A percentile compares a stretch with the other conserved stretches of the same genome.
These are phyloP conservation scores for Plebejus anna DNA, from an alignment of 2,888 invertebrate species.

Conservation along the genomic window DNA sequence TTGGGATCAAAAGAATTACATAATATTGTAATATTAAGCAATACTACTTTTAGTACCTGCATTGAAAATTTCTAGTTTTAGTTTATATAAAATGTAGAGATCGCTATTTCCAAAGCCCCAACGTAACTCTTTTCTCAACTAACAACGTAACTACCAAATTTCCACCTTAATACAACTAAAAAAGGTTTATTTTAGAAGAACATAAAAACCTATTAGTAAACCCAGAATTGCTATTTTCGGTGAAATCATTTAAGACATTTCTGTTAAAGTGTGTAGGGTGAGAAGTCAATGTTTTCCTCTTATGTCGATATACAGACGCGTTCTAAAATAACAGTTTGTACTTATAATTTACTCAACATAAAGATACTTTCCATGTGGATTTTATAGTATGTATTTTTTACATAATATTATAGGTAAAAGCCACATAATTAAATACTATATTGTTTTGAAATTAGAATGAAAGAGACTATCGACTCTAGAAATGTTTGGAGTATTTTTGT, in stretches of 20 bases:
- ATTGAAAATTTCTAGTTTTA: no score
- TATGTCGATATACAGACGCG: slow-evolving; percentile 1
- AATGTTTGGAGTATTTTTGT: no score
- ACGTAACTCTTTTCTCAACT: slow-evolving; percentile 40
- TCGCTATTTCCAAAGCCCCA: slow-evolving; percentile 37
- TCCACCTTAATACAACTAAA: slow-evolving; percentile 42
- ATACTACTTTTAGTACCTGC: no score
- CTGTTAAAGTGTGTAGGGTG: slow-evolving; percentile 29
- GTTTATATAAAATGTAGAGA: slow-evolving; percentile 9
- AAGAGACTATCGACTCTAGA: no score
- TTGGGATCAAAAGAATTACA: no score
- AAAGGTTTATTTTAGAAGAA: slow-evolving; percentile 47
- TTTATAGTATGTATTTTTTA: no score
- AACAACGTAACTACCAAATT: slow-evolving; percentile 42
- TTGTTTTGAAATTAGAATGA: no score
- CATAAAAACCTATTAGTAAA: slow-evolving; percentile 40
- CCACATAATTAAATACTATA: neutral
- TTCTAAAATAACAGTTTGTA: neutral
- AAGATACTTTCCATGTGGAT: no score
- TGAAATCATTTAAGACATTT: slow-evolving; percentile 42
- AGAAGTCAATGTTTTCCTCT: slow-evolving; percentile 9
- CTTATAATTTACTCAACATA: neutral
- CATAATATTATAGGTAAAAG: no score
- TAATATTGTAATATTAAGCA: no score
- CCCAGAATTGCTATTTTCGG: slow-evolving; percentile 43